Evolutionary conservation across 2,113 vertebrate species (phyloP), one percentile per base, ranked within the genome.

Genomic region (Crotalus viridis): DNA sequence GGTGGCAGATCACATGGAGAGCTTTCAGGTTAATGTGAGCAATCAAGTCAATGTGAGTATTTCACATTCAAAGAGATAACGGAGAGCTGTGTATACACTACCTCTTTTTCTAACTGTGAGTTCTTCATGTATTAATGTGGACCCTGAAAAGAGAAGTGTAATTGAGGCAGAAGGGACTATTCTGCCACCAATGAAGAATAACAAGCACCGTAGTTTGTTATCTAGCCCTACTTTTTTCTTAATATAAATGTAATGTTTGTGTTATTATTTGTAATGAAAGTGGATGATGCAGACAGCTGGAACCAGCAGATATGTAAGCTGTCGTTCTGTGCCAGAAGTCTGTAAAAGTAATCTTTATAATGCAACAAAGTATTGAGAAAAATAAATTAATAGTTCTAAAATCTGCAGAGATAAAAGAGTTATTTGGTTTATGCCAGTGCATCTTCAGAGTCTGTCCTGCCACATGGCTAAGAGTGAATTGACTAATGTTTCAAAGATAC

Each of bases 401-500:
- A 69, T 28, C 24, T 0, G 15, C 92, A 19, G 93, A 54, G 91
- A 86, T 28, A 1, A 24, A 2, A 64, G 19, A 33, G 1, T 26
- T 3, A 0, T 57, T 88, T 55, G 59, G 43, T 19, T 81, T 91
- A 33, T 26, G 48, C 59, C 0, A 12, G 56, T 1, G 10, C 61
- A 8, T 69, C 26, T 52, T 51, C 46, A 87, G 51, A 43, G 12
- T 39, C 55, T 52, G 86, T 54, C 46, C 85, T 81, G 39, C 51
- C 39, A 28, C 43, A 61, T 43, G 1, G 10, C 28, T 28, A 13
- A 0, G 24, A 22, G 0, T 0, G 28, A 2, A 61, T 19, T 24
- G 85, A 1, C 57, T 28, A 0, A 0, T 85, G 56, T 52, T 52
- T 93, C 0, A 91, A 1, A 26, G 0, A 1, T 1, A 0, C 88